Conservation (phyloP, 1,140 invertebrate genomes). For the Drosophila arizonae region DNA sequence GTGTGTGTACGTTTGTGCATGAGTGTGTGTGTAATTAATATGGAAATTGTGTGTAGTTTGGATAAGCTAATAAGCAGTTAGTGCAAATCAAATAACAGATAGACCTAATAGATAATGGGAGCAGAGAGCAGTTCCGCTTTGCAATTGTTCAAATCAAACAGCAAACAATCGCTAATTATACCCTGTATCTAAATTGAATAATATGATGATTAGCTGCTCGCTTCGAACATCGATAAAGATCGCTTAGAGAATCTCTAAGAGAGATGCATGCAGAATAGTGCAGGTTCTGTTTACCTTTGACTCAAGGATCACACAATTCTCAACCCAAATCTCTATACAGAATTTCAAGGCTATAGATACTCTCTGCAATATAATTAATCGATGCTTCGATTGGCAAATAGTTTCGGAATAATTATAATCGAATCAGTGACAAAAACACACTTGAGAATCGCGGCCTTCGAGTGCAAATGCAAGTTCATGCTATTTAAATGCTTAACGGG, state of each 20-base stretch:
- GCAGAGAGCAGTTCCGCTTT: too few relatives aligned
- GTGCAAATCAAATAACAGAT: not conserved
- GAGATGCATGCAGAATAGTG: too few relatives aligned
- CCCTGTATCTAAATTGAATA: too few relatives aligned
- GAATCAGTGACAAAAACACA: slow-evolving; percentile 13
- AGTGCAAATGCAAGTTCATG: slow-evolving; percentile 54
- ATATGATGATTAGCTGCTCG: too few relatives aligned
- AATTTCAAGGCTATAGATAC: not conserved
- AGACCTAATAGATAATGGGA: too few relatives aligned
- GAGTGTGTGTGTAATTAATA: slow-evolving; percentile 12
- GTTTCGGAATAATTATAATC: slow-evolving; percentile 26
- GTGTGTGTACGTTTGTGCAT: not conserved
- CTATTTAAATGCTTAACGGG: slow-evolving; percentile 56
- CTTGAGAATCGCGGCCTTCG: slow-evolving; percentile 1
- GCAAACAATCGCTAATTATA: too few relatives aligned
- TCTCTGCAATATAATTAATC: not conserved
- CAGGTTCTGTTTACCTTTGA: too few relatives aligned
- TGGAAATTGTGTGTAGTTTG: slow-evolving; percentile 23
- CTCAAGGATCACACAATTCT: too few relatives aligned
- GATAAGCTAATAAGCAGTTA: slow-evolving; percentile 32
- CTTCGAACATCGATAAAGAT: too few relatives aligned
- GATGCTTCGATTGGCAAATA: not conserved
- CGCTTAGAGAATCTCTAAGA: too few relatives aligned
- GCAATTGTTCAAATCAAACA: too few relatives aligned
- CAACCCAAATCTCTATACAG: not conserved